Percentiles rank a stretch among this genome's conserved stretches.
Evolutionary conservation across 2,113 vertebrate genomes (phyloP).

Genomic region (Nematolebias whitei): DNA sequence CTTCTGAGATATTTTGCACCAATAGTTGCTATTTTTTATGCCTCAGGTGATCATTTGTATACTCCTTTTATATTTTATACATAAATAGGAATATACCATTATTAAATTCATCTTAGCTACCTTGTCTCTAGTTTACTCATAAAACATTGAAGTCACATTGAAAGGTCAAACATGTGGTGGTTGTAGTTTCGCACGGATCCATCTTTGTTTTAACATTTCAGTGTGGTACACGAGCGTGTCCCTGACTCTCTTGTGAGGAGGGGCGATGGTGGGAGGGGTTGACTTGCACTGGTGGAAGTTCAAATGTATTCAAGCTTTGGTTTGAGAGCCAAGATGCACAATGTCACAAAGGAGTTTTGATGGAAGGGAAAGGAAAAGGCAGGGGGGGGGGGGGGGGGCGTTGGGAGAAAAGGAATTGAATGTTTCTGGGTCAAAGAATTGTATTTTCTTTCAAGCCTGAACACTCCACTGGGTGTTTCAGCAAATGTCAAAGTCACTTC

Average conservation of each 20-base stretch:
- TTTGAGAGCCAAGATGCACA: conserved; percentile 62
- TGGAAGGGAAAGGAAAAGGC: conserved; percentile 56
- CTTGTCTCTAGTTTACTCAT: conserved; percentile 51
- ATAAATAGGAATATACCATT: conserved; percentile 31
- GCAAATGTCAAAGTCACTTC: conserved; percentile 76
- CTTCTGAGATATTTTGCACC: neutral
- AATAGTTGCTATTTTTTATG: conserved; percentile 20
- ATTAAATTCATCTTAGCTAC: conserved; percentile 30
- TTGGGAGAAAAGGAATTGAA: conserved; percentile 54
- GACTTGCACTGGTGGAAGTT: conserved; percentile 47
- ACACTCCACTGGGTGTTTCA: conserved; percentile 72
- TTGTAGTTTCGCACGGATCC: conserved; percentile 35
- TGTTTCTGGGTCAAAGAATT: conserved; percentile 74
- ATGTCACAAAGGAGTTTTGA: conserved; percentile 73
- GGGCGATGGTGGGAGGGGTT: conserved; percentile 16
- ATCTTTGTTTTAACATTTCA: conserved; percentile 33
- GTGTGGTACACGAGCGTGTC: neutral
- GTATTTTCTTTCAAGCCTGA: conserved; percentile 74
- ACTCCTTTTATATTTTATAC: neutral
- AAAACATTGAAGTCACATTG: conserved; percentile 55
- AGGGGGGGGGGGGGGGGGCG: conserved; percentile 5
- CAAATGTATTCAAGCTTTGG: conserved; percentile 63
- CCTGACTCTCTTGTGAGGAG: conserved; percentile 3
- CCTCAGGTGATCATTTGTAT: conserved; percentile 27
- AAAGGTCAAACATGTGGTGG: conserved; percentile 39